Percentiles rank a stretch among this genome's conserved stretches.
Evolutionary conservation across 2,113 vertebrate genomes (phyloP).

Genomic region (Symphodus melops): DNA sequence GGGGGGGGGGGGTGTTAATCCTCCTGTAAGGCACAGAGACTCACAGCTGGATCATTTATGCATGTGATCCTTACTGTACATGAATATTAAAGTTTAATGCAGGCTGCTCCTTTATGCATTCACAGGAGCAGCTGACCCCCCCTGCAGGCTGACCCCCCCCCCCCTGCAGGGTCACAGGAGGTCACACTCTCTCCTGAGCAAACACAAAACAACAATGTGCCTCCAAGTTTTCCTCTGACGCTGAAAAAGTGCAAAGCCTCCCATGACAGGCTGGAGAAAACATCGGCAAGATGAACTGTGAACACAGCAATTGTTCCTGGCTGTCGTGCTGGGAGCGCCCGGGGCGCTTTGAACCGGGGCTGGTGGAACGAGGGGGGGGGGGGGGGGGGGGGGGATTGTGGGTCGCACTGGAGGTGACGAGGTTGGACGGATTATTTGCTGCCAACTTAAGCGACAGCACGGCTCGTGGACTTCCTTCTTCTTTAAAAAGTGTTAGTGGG

Average conservation of each 20-base stretch:
- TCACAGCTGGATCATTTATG: not conserved
- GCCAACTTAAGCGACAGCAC: conserved; percentile 62
- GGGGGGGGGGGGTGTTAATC: no score
- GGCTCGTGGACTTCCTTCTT: conserved; percentile 67
- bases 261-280: conserved; percentile 74
- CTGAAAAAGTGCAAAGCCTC: conserved; percentile 53
- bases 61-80: conserved; percentile 4
- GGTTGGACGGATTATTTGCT: conserved; percentile 68
- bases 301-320: conserved; percentile 40
- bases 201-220: conserved; percentile 33
- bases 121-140: conserved; percentile 9
- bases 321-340: conserved; percentile 48
- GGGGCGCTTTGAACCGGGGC: conserved; percentile 63
- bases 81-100: conserved; percentile 17
- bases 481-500: conserved; percentile 61
- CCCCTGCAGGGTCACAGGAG: conserved; percentile 1
- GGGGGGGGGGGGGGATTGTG: not conserved
- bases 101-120: not conserved
- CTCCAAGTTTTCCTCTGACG: conserved; percentile 53
- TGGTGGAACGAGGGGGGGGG: conserved; percentile 38
- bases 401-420: conserved; percentile 48
- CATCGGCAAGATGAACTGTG: conserved; percentile 73
- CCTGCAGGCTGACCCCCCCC: no score
- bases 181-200: conserved; percentile 30
- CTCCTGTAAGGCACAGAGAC: no score